phyloP scores from a whole-genome alignment of 1,140 invertebrate species.

The Aphelinus atriplicis region DNA sequence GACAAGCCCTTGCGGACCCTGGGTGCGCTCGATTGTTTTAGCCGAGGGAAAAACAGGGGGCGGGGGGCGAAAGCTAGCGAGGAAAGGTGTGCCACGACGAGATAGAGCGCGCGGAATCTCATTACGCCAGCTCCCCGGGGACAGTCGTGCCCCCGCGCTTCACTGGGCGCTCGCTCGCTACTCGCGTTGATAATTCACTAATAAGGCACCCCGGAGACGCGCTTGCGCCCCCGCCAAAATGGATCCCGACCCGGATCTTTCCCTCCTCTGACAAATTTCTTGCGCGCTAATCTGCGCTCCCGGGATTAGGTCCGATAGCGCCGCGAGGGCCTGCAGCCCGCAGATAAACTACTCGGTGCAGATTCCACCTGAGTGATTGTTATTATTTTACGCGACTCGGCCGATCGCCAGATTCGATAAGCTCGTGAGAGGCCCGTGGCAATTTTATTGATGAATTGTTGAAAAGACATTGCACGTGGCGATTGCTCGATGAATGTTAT shows the following conservation, averaged over 20 bases:
- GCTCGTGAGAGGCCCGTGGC: not conserved
- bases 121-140: slow-evolving; percentile 41
- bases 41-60: too few species aligned
- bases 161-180: too few species aligned
- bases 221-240: slow-evolving; percentile 10
- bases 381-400: slow-evolving; percentile 18
- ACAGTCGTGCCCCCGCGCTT: not conserved
- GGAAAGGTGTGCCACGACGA: not conserved
- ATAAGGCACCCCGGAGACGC: slow-evolving; percentile 44
- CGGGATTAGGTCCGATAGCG: slow-evolving; percentile 27
- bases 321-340: not conserved
- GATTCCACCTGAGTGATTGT: slow-evolving; percentile 13
- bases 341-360: slow-evolving; percentile 19
- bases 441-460: not conserved
- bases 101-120: slow-evolving; percentile 29
- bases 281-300: slow-evolving; percentile 18
- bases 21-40: too few species aligned
- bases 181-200: slow-evolving; percentile 45
- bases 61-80: too few species aligned
- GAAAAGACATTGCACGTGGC: too few species aligned
- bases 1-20: too few species aligned
- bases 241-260: slow-evolving; percentile 18
- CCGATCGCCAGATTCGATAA: not conserved
- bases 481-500: too few species aligned
- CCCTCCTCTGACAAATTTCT: slow-evolving; percentile 24